Evolutionary conservation across 1,140 invertebrate species (phyloP).

Genomic region (Pantala flavescens): DNA sequence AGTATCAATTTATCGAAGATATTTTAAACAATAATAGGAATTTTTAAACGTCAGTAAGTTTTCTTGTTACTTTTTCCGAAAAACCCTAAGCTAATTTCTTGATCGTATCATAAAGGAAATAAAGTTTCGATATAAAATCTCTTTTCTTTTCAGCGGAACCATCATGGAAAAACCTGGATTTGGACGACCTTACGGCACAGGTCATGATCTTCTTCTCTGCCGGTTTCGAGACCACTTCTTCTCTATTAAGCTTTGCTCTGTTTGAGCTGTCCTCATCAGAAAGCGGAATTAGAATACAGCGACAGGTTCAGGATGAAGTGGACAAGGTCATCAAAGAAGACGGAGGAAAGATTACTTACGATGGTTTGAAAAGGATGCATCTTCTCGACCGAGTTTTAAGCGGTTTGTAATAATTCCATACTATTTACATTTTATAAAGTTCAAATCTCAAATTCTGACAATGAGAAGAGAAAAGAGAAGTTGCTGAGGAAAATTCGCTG

Average conservation of each 20-base stretch:
- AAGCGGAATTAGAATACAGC: conserved; percentile 21
- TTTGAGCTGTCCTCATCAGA: conserved; percentile 21
- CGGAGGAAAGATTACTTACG: conserved; percentile 2
- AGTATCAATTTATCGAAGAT: no score
- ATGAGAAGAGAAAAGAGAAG: no score
- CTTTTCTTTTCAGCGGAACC: background rate
- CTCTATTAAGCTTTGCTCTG: conserved; percentile 21
- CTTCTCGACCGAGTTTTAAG: conserved; percentile 43
- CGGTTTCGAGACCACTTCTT: conserved; percentile 24
- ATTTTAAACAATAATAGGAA: no score
- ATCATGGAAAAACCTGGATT: background rate
- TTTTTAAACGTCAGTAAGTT: no score
- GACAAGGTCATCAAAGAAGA: conserved; percentile 17
- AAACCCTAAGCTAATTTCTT: no score
- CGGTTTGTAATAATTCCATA: conserved; percentile 25
- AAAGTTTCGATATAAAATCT: no score
- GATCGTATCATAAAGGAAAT: no score
- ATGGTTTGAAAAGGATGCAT: conserved; percentile 40
- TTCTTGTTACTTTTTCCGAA: no score
- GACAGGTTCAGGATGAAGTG: conserved; percentile 22
- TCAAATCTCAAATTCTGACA: no score
- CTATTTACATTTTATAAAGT: no score
- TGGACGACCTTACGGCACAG: conserved; percentile 21
- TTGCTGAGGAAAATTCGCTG: no score
- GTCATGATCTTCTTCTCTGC: conserved; percentile 24